A percentile compares a stretch with the other conserved stretches of the same genome.
Conservation (phyloP, 2,888 invertebrate genomes). For the Arrhopalites spinosus region DNA sequence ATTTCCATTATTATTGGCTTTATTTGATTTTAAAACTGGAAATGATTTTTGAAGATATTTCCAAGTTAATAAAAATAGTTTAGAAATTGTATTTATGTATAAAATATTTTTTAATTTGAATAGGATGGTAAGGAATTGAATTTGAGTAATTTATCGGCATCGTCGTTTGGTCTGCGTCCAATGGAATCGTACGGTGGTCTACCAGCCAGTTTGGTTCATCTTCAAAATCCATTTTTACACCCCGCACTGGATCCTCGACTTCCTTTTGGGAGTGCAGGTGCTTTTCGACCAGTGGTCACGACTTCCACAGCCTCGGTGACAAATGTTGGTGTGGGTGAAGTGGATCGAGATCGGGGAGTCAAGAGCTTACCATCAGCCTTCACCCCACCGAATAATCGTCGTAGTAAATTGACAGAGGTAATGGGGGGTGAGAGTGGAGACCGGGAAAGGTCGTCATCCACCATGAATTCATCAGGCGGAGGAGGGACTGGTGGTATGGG, state of each 20-base stretch:
- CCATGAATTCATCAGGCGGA: conserved; percentile 10
- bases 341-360: neutral
- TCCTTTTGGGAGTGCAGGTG: conserved; percentile 64
- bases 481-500: conserved; percentile 29
- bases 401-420: conserved; percentile 10
- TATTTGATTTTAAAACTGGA: neutral
- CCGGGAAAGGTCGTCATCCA: conserved; percentile 28
- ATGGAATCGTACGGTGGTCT: conserved; percentile 68
- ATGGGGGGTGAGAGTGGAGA: conserved; percentile 30
- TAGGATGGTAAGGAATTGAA: conserved; percentile 54
- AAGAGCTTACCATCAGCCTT: conserved; percentile 52
- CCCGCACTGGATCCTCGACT: conserved; percentile 68
- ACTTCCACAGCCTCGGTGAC: conserved; percentile 58
- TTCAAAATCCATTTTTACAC: conserved; percentile 74
- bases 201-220: conserved; percentile 70
- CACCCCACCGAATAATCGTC: conserved; percentile 50
- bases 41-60: no score
- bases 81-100: no score
- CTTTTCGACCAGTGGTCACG: conserved; percentile 64
- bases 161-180: conserved; percentile 63
- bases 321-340: neutral
- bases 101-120: conserved; percentile 37
- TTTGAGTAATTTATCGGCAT: conserved; percentile 50
- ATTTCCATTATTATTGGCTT: no score
- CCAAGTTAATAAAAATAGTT: no score